Conservation (phyloP, 2,888 invertebrate genomes). For the Zygaena filipendulae region DNA sequence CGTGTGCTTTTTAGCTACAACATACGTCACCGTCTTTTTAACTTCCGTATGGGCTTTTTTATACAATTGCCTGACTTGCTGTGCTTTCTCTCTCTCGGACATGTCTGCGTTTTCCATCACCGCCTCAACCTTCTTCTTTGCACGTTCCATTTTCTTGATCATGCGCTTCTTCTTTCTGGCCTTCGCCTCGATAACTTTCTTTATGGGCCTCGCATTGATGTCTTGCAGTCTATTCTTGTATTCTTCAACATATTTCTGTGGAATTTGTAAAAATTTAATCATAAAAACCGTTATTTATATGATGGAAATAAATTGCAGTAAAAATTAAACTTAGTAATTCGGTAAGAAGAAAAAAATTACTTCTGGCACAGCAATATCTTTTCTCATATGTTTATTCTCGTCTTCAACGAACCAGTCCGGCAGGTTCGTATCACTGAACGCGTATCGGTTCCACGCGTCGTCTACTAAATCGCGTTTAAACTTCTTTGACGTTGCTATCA, state of each 20-base stretch:
- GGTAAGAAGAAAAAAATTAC: constrained; percentile 36
- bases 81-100: constrained; percentile 92
- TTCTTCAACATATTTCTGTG: constrained; percentile 81
- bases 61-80: constrained; percentile 91
- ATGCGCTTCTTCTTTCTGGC: constrained; percentile 96
- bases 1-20: constrained; percentile 91
- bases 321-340: too few relatives aligned
- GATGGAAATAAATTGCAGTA: too few relatives aligned
- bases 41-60: constrained; percentile 88
- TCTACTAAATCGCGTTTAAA: constrained; percentile 90
- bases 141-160: constrained; percentile 86
- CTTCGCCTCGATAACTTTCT: constrained; percentile 98
- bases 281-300: constrained; percentile 4
- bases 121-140: constrained; percentile 95
- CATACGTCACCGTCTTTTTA: constrained; percentile 91
- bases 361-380: constrained; percentile 85
- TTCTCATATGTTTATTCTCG: constrained; percentile 90
- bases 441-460: constrained; percentile 92
- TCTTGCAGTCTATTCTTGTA: constrained; percentile 86
- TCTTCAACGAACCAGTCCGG: constrained; percentile 98
- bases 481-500: constrained; percentile 92
- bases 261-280: constrained; percentile 14
- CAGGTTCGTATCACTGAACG: constrained; percentile 89
- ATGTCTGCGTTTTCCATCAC: constrained; percentile 91
- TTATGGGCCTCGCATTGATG: constrained; percentile 94